Evolutionary conservation across 2,888 invertebrate genomes (phyloP), one percentile per base, ranked within the genome.

Genomic region (Epirrita christyi): DNA sequence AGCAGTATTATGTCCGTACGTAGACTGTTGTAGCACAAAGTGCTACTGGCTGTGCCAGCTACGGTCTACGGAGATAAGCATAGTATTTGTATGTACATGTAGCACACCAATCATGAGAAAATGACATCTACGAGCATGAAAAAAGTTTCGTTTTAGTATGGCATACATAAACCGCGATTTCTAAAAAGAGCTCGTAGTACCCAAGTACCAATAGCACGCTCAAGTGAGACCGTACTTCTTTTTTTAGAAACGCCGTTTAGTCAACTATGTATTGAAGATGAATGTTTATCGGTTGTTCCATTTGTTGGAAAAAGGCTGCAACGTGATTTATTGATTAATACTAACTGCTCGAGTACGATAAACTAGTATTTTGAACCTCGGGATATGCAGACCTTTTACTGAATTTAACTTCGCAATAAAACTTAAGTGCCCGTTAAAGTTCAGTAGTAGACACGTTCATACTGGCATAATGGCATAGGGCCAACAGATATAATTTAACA

Each of bases 191-290:
- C 51, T 50, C 60, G 36, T 64, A 58, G 68, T 66, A 63, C 46
- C 49, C 13, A 15, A 53, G 70, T 73, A 71, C 73, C 74, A 77
- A 80, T 79, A 73, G 78, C 64, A 74, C 75, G 75, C 74, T 76
- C 77, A 81, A 80, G 79, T 76, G 79, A 69, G 73, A 76, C 73
- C 74, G 71, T 77, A 74, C 73, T 80, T 75, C 73, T 76, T 81
- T 84, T 80, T 82, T 79, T 78, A 74, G 71, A 76, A 73, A 75
- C 70, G 67, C 76, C 80, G 76, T 82, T 82, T 82, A 83, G 84
- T 83, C 81, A 81, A 80, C 81, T 82, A 78, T 75, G 76, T 80
- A 83, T 81, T 73, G 77, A 77, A 84, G 83, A 83, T 83, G 79
- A 81, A 83, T 83, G 81, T 82, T 80, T 81, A 81, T 81, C 74